These are phyloP conservation scores for Amblyteles armatorius DNA, from an alignment of 2,888 invertebrate genomes.

Conservation along the genomic window DNA sequence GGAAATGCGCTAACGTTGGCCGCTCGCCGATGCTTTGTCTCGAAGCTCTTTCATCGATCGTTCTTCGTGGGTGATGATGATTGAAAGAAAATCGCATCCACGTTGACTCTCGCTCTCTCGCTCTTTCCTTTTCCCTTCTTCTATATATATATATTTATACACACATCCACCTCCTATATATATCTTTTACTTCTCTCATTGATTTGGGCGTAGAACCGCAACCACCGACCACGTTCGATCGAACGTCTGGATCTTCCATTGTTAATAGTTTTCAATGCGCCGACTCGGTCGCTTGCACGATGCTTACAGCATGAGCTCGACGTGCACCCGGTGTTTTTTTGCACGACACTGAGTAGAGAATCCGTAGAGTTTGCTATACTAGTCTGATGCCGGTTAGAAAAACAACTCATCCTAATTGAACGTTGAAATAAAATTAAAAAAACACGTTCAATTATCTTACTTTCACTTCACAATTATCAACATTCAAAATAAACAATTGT, in stretches of 20 bases:
- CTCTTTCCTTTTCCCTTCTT: slow-evolving; percentile 14
- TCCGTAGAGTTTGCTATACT: not conserved
- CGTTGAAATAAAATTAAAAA: not conserved
- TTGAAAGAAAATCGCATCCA: slow-evolving; percentile 56
- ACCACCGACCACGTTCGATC: slow-evolving; percentile 41
- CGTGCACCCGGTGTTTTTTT: not conserved
- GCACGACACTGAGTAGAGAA: not conserved
- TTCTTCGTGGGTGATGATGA: slow-evolving; percentile 53
- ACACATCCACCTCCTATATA: not conserved
- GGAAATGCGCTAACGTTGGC: slow-evolving; percentile 1
- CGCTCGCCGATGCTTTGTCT: slow-evolving; percentile 40
- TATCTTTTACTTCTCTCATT: slow-evolving; percentile 8
- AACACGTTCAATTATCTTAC: not conserved
- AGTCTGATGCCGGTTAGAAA: not conserved
- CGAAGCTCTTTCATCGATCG: slow-evolving; percentile 53
- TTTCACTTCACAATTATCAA: too few relatives aligned
- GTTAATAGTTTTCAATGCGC: slow-evolving; percentile 50
- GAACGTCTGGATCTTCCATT: slow-evolving; percentile 51
- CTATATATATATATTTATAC: too few relatives aligned
- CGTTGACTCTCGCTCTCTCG: slow-evolving; percentile 16
- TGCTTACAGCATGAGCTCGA: slow-evolving; percentile 19
- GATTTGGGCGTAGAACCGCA: not conserved
- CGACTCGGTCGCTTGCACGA: slow-evolving; percentile 5
- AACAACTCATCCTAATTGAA: not conserved
- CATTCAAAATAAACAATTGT: too few relatives aligned